phyloP scores from a whole-genome alignment of 2,888 invertebrate species.

The Pecten maximus region DNA sequence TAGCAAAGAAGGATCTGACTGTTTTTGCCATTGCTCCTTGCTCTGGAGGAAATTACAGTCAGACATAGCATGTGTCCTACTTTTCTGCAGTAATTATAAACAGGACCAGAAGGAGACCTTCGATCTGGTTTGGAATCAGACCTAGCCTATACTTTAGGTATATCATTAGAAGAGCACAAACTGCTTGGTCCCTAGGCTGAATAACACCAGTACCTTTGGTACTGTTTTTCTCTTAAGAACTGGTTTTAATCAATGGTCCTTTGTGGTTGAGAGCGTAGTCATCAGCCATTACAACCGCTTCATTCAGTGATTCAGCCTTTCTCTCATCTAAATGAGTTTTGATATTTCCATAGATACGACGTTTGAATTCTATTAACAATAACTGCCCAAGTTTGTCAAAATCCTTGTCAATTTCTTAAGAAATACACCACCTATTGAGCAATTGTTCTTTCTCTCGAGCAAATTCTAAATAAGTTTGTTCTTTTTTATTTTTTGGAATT shows the following conservation, averaged over 20 bases:
- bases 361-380: constrained; percentile 52
- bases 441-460: constrained; percentile 52
- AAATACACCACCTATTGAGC: constrained; percentile 51
- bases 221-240: too few relatives aligned
- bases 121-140: not conserved
- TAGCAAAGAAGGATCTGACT: not conserved
- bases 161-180: not conserved
- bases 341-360: constrained; percentile 46
- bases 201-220: too few relatives aligned
- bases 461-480: constrained; percentile 56
- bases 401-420: constrained; percentile 38
- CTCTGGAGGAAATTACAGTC: too few relatives aligned
- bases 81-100: not conserved
- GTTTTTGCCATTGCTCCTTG: too few relatives aligned
- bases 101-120: not conserved
- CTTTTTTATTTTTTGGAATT: constrained; percentile 39
- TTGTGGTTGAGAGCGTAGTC: constrained; percentile 52
- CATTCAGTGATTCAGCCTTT: constrained; percentile 36
- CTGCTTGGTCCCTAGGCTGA: not conserved
- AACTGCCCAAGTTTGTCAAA: constrained; percentile 51
- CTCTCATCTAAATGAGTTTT: constrained; percentile 51
- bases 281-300: constrained; percentile 48
- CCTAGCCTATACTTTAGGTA: not conserved
- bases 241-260: not conserved
- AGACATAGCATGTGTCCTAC: not conserved